Conservation (phyloP, 2,113 vertebrate genomes). For the Engraulis encrasicolus region DNA sequence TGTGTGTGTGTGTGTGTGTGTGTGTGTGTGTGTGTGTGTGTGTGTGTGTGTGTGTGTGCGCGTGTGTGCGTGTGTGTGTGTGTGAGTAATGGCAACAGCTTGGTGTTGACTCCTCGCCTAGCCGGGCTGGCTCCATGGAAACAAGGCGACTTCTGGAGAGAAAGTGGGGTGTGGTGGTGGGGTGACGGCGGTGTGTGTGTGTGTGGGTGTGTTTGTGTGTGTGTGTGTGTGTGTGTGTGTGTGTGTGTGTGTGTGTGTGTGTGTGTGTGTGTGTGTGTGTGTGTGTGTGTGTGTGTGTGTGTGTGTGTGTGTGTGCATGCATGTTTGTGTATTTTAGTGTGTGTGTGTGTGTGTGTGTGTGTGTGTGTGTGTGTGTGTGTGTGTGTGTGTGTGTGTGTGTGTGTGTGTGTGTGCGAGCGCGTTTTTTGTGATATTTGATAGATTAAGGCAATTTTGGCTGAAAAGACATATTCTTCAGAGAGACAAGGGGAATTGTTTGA, state of each 20-base stretch:
- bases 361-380: not conserved
- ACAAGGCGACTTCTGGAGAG: slow-evolving; percentile 21
- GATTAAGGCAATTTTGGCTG: no score
- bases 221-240: no score
- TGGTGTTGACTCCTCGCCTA: slow-evolving; percentile 1
- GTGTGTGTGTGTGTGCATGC: not conserved
- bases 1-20: no score
- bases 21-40: no score
- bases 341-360: not conserved
- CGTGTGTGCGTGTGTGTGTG: not conserved
- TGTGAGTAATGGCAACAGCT: not conserved
- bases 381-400: not conserved
- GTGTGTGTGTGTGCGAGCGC: no score
- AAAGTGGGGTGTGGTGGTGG: not conserved
- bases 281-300: not conserved
- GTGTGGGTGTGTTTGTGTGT: not conserved
- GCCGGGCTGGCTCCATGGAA: slow-evolving; percentile 19
- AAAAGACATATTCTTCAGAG: no score
- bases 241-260: slow-evolving; percentile 1
- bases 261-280: not conserved
- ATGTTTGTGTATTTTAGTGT: not conserved
- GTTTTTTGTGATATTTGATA: no score
- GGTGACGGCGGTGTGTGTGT: not conserved
- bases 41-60: no score
- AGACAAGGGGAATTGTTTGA: no score